phyloP scores from a whole-genome alignment of 2,888 invertebrate genomes.

The Lithophane socia region DNA sequence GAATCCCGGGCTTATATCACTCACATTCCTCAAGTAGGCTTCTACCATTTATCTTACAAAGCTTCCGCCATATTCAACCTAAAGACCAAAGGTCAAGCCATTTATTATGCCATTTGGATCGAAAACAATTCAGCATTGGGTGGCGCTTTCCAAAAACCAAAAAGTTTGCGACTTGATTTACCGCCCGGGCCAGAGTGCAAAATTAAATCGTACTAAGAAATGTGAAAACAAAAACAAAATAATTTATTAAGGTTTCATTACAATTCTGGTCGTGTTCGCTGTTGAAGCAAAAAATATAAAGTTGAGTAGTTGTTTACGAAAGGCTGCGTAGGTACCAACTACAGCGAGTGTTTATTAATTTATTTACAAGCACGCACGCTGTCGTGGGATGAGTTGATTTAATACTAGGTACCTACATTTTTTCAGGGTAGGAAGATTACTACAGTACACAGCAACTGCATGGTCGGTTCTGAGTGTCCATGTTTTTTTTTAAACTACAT shows the following conservation, averaged over 20 bases:
- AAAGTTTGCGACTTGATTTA: conserved; percentile 66
- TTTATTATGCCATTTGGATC: conserved; percentile 58
- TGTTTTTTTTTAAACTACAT: too few relatives aligned
- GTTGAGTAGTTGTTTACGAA: conserved; percentile 58
- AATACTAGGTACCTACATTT: conserved; percentile 4
- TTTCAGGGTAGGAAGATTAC: not conserved
- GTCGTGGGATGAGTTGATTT: conserved; percentile 44
- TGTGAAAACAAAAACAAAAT: conserved; percentile 61
- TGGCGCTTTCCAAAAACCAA: conserved; percentile 52
- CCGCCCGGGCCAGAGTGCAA: conserved; percentile 57
- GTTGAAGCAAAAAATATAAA: conserved; percentile 41
- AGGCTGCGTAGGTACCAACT: conserved; percentile 11
- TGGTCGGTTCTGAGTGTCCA: not conserved
- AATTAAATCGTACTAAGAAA: conserved; percentile 70
- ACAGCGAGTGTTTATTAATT: conserved; percentile 30
- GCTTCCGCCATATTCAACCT: conserved; percentile 49
- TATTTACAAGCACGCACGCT: conserved; percentile 48
- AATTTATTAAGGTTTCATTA: conserved; percentile 69
- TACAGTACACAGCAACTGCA: not conserved
- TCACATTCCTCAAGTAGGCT: conserved; percentile 51
- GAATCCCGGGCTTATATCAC: conserved; percentile 45
- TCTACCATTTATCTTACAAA: conserved; percentile 55
- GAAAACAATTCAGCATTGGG: conserved; percentile 55
- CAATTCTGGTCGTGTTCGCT: conserved; percentile 42
- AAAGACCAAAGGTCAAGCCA: conserved; percentile 48